phyloP scores from a whole-genome alignment of 2,113 vertebrate species.

The Sigmodon hispidus region DNA sequence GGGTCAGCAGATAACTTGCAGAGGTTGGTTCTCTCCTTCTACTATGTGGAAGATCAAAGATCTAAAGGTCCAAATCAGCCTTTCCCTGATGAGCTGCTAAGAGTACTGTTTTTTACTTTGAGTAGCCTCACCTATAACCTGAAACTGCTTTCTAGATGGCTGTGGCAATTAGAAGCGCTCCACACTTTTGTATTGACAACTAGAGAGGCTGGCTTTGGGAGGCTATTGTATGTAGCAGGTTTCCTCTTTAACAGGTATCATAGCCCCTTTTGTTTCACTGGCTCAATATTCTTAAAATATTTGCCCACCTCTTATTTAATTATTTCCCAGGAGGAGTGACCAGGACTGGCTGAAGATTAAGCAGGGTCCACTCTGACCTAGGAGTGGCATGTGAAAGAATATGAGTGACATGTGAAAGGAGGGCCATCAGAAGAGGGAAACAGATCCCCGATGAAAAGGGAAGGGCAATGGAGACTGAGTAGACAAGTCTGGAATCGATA shows the following conservation, averaged over 20 bases:
- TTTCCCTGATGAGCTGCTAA: neutral
- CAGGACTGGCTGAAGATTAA: neutral
- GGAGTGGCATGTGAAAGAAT: neutral
- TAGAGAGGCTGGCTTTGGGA: neutral
- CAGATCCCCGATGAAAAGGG: neutral
- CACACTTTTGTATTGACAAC: neutral
- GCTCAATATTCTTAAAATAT: neutral
- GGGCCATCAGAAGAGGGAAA: neutral
- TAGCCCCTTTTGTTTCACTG: neutral
- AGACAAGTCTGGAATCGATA: neutral
- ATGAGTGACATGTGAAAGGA: neutral
- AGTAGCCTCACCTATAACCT: neutral
- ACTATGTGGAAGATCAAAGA: neutral
- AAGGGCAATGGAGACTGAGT: neutral
- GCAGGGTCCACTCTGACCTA: neutral
- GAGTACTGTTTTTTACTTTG: neutral
- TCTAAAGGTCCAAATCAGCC: neutral
- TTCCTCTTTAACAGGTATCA: neutral
- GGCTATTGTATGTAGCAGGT: neutral
- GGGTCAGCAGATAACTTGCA: no score
- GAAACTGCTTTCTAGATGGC: neutral
- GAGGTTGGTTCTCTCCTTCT: neutral
- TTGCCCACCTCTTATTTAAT: neutral
- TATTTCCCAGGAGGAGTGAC: neutral
- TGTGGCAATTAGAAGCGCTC: neutral